Base-by-base conservation (phyloP, 2,113 vertebrate genomes). In the Coptodon bakossiorum region DNA sequence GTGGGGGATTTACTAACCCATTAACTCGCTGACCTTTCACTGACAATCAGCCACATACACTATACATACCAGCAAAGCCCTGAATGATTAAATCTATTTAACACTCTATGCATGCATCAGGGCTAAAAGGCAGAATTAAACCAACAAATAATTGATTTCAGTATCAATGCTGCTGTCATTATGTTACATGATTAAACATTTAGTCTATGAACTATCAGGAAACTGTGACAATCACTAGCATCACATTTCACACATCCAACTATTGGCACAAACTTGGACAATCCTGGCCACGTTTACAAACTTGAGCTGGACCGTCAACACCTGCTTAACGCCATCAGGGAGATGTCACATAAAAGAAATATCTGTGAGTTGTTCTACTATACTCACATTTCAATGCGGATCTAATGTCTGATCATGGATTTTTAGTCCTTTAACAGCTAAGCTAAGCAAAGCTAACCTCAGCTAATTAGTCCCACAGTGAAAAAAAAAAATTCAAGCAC, bases 11-110 rank as follows among this genome's bases (percentile, higher is more conserved):
- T 93, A 88, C 89, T 82, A 89, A 87, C 54, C 80, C 88, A 94
- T 94, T 94, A 94, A 93, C 84, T 94, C 29, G 6, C 80, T 88
- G 86, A 94, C 93, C 93, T 88, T 63, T 81, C 52, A 80, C 78
- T 50, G 59, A 86, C 56, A 91, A 80, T 89, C 85, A 89, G 59
- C 61, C 80, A 84, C 45, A 81, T 48, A 76, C 17, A 8, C 71
- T 27, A 9, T 45, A 53, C 14, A n/a, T 14, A 82, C 66, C 45
- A 54, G 29, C 5, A 71, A n/a, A 29, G 11, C 82, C 54, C 80
- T 66, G 29, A 84, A 27, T 57, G 22, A 85, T 40, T 45, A 53
- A 45, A 83, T 53, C 29, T 14, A 27, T 71, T 53, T n/a, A 52
- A 84, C 53, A 24, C 31, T 31, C 50, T 53, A 1, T 5, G 6